Base-by-base conservation (phyloP, 92 coral and sea anemone genomes). In the Umimayanthus kanabou region DNA sequence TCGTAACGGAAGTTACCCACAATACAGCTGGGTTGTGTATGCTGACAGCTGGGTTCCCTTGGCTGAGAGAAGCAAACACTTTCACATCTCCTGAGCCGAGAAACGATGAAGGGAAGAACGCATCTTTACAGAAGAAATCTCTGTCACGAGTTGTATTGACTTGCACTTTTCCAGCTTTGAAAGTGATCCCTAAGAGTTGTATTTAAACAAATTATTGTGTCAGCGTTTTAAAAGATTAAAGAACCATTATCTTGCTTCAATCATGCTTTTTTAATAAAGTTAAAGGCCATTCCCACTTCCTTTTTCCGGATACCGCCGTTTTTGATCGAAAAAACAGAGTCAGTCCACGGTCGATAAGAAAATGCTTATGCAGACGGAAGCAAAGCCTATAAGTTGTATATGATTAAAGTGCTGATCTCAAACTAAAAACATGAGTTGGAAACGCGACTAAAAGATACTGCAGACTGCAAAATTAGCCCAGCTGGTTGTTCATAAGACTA, bases 1-100 rank as follows among this genome's bases (percentile, higher is more conserved):
- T 85, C 47, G 92, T 77, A 20, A 89, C 81, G 39, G 92, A 89
- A 28, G 87, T 89, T n/a, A 89, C 89, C 92, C 92, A 89, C 47
- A 89, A 45, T 49, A 73, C 75, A 22, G 92, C 86, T 85, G 92
- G 92, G 86, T 89, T 89, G 76, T 85, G 92, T 57, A 79, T 85
- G 66, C 39, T 85, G 80, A 85, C 69, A 23, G 80, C 58, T 29
- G 50, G 50, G 74, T 50, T 49, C 42, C 92, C 92, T 47, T 89
- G 89, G 42, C 86, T 89, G 20, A 85, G 85, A 5, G 92, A 53
- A 29, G n/a, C 89, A 7, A 89, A 65, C 80, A 89, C 89, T 25
- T 50, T 89, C 7, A 89, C 89, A 5, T 79, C 81, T 39, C 67
- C 88, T 10, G 79, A 77, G 61, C 89, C 80, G 22, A 76, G 76